Percentiles rank a stretch among this genome's conserved stretches.
Evolutionary conservation across 2,888 invertebrate species (phyloP).

Genomic region (Sympetrum striolatum): DNA sequence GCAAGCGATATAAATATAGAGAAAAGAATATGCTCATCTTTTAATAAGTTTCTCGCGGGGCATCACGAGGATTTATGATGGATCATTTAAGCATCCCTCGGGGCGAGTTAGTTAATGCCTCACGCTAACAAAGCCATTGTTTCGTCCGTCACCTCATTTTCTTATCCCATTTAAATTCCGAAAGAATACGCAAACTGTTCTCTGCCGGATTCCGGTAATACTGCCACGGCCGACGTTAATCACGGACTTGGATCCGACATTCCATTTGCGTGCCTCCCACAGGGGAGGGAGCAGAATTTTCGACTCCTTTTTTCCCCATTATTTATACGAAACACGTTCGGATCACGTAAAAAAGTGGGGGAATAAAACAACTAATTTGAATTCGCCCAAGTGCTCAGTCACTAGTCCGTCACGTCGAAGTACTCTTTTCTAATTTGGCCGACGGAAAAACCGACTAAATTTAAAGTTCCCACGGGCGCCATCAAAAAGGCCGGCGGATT

Average conservation of each 20-base stretch:
- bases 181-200: background rate
- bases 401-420: background rate
- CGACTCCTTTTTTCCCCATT: background rate
- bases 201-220: background rate
- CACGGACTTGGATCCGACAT: background rate
- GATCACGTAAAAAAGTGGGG: background rate
- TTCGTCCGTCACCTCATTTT: too few species aligned
- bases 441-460: background rate
- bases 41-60: too few species aligned
- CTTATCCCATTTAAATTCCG: too few species aligned
- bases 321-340: background rate
- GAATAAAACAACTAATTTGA: background rate
- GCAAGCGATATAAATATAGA: too few species aligned
- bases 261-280: background rate
- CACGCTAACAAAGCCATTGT: too few species aligned
- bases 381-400: background rate
- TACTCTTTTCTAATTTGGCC: background rate
- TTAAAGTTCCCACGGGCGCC: background rate
- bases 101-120: too few species aligned
- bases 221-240: background rate
- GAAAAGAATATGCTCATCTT: too few species aligned
- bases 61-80: too few species aligned
- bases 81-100: too few species aligned
- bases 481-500: background rate
- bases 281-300: background rate